Conservation (phyloP, 92 coral and sea anemone genomes). For the Porites evermanni region DNA sequence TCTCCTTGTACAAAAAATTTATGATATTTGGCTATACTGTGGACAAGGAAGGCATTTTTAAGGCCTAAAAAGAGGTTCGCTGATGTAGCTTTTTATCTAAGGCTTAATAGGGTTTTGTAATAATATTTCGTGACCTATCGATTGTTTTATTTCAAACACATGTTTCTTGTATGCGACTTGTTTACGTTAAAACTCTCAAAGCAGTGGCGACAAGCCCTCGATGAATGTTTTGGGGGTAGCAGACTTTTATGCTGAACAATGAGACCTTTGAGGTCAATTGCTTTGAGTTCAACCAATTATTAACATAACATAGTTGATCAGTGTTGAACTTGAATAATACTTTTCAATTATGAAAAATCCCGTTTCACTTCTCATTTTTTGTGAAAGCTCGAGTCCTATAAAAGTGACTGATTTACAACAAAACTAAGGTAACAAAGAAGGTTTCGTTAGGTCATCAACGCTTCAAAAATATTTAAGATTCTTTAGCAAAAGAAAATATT, state of each 20-base stretch:
- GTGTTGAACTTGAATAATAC: background rate
- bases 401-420: background rate
- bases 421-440: slow-evolving; percentile 12
- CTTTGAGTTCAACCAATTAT: background rate
- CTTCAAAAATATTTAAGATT: slow-evolving; percentile 14
- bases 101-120: too few species aligned
- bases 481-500: background rate
- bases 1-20: too few species aligned
- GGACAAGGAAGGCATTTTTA: too few species aligned
- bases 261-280: background rate
- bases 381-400: too few species aligned
- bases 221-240: background rate
- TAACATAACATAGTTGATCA: background rate
- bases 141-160: too few species aligned
- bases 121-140: background rate
- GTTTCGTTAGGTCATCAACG: slow-evolving; percentile 13
- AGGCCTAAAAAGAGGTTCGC: too few species aligned
- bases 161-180: background rate
- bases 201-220: background rate
- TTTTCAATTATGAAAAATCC: background rate
- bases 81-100: too few species aligned
- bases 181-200: background rate
- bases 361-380: background rate
- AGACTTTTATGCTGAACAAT: background rate
- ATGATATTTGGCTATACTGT: too few species aligned